These are phyloP conservation scores for Apotomis turbidana DNA, from an alignment of 2,888 invertebrate genomes.

Conservation along the genomic window DNA sequence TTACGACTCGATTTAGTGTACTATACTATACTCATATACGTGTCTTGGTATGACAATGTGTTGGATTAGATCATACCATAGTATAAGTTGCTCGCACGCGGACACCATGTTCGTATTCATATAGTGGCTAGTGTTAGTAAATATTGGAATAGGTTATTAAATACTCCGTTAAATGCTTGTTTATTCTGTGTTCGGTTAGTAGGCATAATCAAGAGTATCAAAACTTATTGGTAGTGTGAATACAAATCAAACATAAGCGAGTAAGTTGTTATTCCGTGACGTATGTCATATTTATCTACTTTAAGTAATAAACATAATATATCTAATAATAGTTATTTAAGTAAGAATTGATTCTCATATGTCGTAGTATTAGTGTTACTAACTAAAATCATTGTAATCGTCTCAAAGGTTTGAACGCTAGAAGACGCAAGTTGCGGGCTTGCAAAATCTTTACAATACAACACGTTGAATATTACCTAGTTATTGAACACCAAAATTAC, in stretches of 20 bases:
- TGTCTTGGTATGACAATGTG: constrained; percentile 12
- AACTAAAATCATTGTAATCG: no score
- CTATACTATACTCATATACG: constrained; percentile 5
- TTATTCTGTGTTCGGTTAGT: neutral
- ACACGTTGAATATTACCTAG: no score
- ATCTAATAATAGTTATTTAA: neutral
- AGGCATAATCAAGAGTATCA: neutral
- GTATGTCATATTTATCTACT: neutral
- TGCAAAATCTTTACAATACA: no score
- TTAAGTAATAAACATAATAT: no score
- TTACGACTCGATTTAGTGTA: constrained; percentile 20
- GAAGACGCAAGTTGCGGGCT: no score
- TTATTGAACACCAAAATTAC: no score
- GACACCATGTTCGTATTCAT: constrained; percentile 10
- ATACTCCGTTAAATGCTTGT: constrained; percentile 1
- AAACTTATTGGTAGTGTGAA: constrained; percentile 7
- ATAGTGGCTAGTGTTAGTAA: constrained; percentile 30
- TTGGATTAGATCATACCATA: constrained; percentile 40
- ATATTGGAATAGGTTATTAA: constrained; percentile 15
- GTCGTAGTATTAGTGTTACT: neutral
- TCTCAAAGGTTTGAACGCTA: no score
- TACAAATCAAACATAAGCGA: neutral
- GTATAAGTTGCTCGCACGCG: constrained; percentile 21
- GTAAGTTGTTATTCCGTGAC: neutral
- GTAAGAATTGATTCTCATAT: neutral